phyloP scores from a whole-genome alignment of 2,888 invertebrate genomes.

The Heteromurus nitidus region DNA sequence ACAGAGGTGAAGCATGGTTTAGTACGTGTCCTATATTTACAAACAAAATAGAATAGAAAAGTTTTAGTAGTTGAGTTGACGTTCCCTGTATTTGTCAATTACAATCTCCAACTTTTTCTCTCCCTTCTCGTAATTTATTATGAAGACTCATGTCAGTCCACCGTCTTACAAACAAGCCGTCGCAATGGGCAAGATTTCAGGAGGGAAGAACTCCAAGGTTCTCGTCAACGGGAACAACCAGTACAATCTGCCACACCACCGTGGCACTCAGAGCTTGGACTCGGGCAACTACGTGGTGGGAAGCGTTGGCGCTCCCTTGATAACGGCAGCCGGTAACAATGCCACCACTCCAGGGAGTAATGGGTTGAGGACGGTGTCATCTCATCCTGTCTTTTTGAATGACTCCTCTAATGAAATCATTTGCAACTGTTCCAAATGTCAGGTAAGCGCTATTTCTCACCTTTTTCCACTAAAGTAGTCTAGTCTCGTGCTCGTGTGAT shows the following conservation, averaged over 20 bases:
- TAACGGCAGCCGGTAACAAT: slow-evolving; percentile 31
- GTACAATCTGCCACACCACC: slow-evolving; percentile 55
- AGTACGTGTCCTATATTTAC: background rate
- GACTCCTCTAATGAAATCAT: slow-evolving; percentile 69
- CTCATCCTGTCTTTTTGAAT: slow-evolving; percentile 62
- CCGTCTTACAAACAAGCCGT: slow-evolving; percentile 73
- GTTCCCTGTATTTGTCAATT: background rate
- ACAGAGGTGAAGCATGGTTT: slow-evolving; percentile 58
- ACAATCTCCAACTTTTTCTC: background rate
- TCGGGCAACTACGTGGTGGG: slow-evolving; percentile 32
- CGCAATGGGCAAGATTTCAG: slow-evolving; percentile 51
- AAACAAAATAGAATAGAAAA: no score
- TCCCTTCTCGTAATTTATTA: no score
- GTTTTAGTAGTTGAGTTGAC: slow-evolving; percentile 1
- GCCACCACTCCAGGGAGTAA: slow-evolving; percentile 38
- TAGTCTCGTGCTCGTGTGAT: no score
- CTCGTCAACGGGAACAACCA: slow-evolving; percentile 52
- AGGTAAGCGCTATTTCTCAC: slow-evolving; percentile 67
- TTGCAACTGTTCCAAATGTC: slow-evolving; percentile 74
- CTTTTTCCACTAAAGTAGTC: no score
- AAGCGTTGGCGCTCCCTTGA: slow-evolving; percentile 22
- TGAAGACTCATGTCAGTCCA: slow-evolving; percentile 65
- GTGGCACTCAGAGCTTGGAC: slow-evolving; percentile 71
- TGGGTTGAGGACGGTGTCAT: slow-evolving; percentile 61
- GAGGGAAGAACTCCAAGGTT: slow-evolving; percentile 47